Conservation (phyloP, 2,888 invertebrate species). For the Calliphora vomitoria region DNA sequence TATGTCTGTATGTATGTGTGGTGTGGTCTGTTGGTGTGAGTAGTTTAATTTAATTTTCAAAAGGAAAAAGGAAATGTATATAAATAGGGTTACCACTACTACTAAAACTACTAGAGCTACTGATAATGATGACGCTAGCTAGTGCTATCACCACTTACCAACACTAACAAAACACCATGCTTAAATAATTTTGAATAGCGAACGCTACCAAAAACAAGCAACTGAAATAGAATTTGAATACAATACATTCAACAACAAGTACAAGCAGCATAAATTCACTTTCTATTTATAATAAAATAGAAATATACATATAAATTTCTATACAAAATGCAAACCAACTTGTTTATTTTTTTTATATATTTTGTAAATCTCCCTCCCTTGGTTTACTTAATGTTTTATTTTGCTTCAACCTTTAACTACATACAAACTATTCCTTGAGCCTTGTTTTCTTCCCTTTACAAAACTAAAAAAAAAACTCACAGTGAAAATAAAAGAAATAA, state of each 20-base stretch:
- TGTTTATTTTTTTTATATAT: too few relatives aligned
- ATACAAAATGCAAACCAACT: too few relatives aligned
- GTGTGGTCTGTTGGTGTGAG: background rate
- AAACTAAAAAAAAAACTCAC: background rate
- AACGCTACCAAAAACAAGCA: constrained; percentile 14
- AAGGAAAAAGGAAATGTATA: constrained; percentile 31
- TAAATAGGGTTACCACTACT: constrained; percentile 43
- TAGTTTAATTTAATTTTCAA: constrained; percentile 42
- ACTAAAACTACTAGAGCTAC: background rate
- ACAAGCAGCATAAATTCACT: constrained; percentile 32
- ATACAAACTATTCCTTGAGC: too few relatives aligned
- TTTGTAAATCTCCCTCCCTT: too few relatives aligned
- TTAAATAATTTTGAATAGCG: constrained; percentile 75
- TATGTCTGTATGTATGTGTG: background rate
- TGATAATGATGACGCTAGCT: background rate
- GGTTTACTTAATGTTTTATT: too few relatives aligned
- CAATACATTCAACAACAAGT: background rate
- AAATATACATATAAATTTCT: too few relatives aligned
- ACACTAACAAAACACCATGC: constrained; percentile 63
- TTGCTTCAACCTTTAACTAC: too few relatives aligned
- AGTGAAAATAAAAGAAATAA: constrained; percentile 42
- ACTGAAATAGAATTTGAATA: constrained; percentile 43
- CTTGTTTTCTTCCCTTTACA: background rate
- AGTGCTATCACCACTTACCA: constrained; percentile 38
- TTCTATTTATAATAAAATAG: constrained; percentile 33